A percentile compares a stretch with the other conserved stretches of the same genome.
These are phyloP conservation scores for Leuciscus waleckii DNA, from an alignment of 2,797 vertebrate species.

Conservation along the genomic window DNA sequence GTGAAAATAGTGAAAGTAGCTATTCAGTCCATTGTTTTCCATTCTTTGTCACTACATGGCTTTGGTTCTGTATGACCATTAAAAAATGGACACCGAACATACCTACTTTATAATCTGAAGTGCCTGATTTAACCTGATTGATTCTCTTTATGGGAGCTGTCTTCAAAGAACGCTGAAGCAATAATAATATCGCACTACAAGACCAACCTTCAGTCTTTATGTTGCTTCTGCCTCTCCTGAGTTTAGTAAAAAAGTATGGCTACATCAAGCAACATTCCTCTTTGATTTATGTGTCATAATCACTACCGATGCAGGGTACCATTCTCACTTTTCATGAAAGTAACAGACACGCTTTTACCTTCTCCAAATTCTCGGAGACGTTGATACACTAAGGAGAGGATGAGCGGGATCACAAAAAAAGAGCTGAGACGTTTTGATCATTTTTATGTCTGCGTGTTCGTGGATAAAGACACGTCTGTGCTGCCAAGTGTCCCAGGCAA, in stretches of 20 bases:
- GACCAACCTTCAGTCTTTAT: conserved; percentile 71
- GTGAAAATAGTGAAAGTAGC: conserved; percentile 54
- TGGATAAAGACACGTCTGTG: conserved; percentile 62
- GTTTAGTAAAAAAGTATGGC: conserved; percentile 65
- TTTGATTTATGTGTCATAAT: conserved; percentile 71
- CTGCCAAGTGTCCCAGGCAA: conserved; percentile 59
- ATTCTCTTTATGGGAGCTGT: conserved; percentile 62
- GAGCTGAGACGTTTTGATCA: conserved; percentile 73
- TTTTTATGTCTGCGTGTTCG: conserved; percentile 62
- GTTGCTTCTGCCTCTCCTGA: conserved; percentile 51
- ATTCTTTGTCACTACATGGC: conserved; percentile 50
- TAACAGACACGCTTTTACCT: conserved; percentile 66
- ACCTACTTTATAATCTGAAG: conserved; percentile 60
- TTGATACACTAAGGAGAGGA: conserved; percentile 68
- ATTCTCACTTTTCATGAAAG: conserved; percentile 73
- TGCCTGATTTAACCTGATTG: conserved; percentile 64
- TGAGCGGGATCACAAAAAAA: conserved; percentile 44
- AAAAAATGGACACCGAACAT: conserved; percentile 46
- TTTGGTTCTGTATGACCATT: conserved; percentile 45
- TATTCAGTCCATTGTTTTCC: conserved; percentile 38
- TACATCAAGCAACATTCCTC: conserved; percentile 62
- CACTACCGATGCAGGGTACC: conserved; percentile 60
- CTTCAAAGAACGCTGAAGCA: conserved; percentile 72
- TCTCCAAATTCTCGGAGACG: conserved; percentile 60
- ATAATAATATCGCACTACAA: conserved; percentile 73